Conservation (phyloP, 2,797 vertebrate genomes). For the Chanos chanos region DNA sequence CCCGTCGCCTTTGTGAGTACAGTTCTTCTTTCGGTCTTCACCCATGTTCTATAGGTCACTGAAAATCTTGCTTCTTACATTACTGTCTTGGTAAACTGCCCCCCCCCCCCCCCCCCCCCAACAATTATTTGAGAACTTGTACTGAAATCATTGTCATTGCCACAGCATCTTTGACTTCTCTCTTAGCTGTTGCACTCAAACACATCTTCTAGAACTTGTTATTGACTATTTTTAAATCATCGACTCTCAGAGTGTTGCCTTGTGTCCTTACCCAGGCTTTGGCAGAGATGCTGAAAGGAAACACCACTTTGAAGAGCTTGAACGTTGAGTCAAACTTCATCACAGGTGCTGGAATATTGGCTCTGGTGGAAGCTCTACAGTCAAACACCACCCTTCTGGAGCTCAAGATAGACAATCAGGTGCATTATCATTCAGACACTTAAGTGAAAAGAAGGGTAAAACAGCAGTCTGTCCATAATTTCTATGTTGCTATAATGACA, state of each 20-base stretch:
- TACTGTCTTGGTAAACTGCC: no score
- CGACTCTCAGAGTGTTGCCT: neutral
- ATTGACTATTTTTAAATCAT: neutral
- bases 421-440: slow-evolving; percentile 41
- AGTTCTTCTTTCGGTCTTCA: neutral
- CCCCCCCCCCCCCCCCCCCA: no score
- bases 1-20: slow-evolving; percentile 90
- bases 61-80: no score
- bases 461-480: neutral
- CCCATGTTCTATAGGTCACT: neutral
- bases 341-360: slow-evolving; percentile 85
- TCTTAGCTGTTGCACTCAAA: no score
- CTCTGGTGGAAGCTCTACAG: slow-evolving; percentile 83
- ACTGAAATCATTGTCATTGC: no score
- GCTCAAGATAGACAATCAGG: slow-evolving; percentile 98
- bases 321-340: slow-evolving; percentile 98
- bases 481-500: neutral
- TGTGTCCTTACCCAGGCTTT: slow-evolving; percentile 73
- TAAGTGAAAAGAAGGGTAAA: neutral
- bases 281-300: slow-evolving; percentile 92
- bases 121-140: no score
- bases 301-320: slow-evolving; percentile 85
- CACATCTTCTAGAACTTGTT: neutral
- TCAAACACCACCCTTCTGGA: slow-evolving; percentile 84
- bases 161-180: no score